These are phyloP conservation scores for Etia nguti DNA, from an alignment of 2,113 vertebrate species.

Conservation along the genomic window DNA sequence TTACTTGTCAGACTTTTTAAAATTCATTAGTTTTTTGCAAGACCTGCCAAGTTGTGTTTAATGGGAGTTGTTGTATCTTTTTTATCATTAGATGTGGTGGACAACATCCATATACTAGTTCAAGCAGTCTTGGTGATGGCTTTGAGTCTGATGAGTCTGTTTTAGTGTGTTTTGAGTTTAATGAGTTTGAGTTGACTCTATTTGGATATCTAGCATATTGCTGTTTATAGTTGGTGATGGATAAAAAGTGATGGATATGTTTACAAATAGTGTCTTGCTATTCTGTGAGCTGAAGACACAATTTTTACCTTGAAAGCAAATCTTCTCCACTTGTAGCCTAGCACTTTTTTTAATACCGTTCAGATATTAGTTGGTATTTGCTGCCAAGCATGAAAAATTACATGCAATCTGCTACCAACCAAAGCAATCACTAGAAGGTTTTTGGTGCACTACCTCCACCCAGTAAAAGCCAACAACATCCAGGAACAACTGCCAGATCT, in stretches of 20 bases:
- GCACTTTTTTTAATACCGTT: background rate
- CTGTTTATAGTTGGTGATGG: background rate
- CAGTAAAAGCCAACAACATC: background rate
- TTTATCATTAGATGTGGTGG: background rate
- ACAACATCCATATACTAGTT: background rate
- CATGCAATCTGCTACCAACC: background rate
- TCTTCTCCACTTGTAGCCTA: background rate
- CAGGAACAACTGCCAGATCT: background rate
- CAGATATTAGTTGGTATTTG: background rate
- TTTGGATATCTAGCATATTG: background rate
- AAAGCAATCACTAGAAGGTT: background rate
- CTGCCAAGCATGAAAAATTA: background rate
- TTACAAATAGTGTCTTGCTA: background rate
- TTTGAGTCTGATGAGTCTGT: background rate
- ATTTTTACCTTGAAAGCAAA: background rate
- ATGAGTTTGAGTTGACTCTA: background rate
- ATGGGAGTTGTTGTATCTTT: rapidly evolving
- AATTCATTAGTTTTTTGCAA: background rate
- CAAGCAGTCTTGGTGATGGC: background rate
- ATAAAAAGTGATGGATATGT: background rate
- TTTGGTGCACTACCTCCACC: background rate
- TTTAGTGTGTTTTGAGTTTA: background rate
- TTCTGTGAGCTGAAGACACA: background rate
- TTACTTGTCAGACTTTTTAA: too few relatives aligned
- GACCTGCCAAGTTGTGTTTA: background rate